Evolutionary conservation across 2,797 vertebrate species (phyloP), one percentile per base, ranked within the genome.

Genomic region (Arvicola amphibius): DNA sequence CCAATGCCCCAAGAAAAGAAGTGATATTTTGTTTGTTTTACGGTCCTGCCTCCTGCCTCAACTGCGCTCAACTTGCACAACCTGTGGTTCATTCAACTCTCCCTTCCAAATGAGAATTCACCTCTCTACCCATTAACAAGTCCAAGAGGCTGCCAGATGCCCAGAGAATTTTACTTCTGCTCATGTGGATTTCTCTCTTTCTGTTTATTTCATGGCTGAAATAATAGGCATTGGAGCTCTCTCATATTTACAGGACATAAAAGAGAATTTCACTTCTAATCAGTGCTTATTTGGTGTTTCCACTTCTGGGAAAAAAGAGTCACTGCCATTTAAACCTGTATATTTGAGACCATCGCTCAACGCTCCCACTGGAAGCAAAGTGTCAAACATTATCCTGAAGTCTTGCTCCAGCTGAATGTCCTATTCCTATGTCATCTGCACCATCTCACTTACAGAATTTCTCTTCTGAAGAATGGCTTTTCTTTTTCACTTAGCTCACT

Each of bases 21-120:
- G n/a, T 13, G 53, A 3, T n/a, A 21, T 1, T n/a, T 88, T 48
- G 34, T n/a, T 85, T 23, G 34, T 61, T 25, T 51, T 16, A 29
- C 0, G 46, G 27, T 27, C 14, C 27, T 6, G 23, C 0, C 1
- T 12, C 11, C 7, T n/a, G 48, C 4, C 3, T 12, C 16, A 2
- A 27, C 14, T 73, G 11, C 1, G 16, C 32, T 84, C n/a, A 71
- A 74, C 17, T 74, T 91, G 5, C 27, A 32, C 19, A 16, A 9
- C 74, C 12, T 71, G 2, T 76, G 89, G 16, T 51, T 40, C 43
- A 59, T 10, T 2, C 23, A 69, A 46, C 0, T 4, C 14, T 76
- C 16, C 67, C 32, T 76, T 85, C 51, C 46, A 19, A 37, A 80
- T 53, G 32, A 19, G 32, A 88, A 76, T 2, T 51, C 1, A 43